Conservation (phyloP, 2,888 invertebrate genomes). For the Strigamia maritima region DNA sequence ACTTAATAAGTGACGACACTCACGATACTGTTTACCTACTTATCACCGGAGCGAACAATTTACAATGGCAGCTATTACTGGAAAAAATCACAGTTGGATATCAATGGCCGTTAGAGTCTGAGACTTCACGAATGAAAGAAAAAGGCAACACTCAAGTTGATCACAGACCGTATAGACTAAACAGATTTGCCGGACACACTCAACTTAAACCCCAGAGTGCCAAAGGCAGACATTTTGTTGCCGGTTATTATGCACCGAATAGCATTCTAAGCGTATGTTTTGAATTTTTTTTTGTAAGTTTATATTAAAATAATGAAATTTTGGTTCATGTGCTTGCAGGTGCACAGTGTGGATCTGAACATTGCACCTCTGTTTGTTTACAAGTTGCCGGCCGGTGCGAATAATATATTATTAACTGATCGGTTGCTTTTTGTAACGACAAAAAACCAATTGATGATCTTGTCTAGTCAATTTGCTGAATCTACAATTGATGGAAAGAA, state of each 20-base stretch:
- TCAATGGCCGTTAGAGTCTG: constrained; percentile 60
- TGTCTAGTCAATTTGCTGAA: constrained; percentile 61
- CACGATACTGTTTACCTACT: constrained; percentile 50
- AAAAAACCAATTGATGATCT: constrained; percentile 55
- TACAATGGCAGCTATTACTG: constrained; percentile 77
- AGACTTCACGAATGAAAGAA: not conserved
- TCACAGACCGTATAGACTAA: constrained; percentile 46
- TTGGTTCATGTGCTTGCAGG: constrained; percentile 53
- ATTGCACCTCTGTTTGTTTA: constrained; percentile 66
- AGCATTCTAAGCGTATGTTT: constrained; percentile 58
- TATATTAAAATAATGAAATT: not conserved
- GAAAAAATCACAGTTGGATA: constrained; percentile 74
- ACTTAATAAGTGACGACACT: constrained; percentile 70
- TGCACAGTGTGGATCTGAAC: constrained; percentile 66
- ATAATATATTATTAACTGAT: constrained; percentile 65
- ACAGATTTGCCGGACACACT: constrained; percentile 55
- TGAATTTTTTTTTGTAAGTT: not conserved
- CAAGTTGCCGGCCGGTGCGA: constrained; percentile 63
- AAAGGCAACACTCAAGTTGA: constrained; percentile 35
- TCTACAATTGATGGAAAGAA: constrained; percentile 48
- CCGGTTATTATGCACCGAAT: constrained; percentile 60
- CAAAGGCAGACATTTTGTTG: constrained; percentile 60
- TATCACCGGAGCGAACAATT: constrained; percentile 69
- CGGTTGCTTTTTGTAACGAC: constrained; percentile 65
- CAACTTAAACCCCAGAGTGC: constrained; percentile 61